Percentiles rank a stretch among this genome's conserved stretches.
Evolutionary conservation across 2,113 vertebrate genomes (phyloP).

Genomic region (Crocuta crocuta): DNA sequence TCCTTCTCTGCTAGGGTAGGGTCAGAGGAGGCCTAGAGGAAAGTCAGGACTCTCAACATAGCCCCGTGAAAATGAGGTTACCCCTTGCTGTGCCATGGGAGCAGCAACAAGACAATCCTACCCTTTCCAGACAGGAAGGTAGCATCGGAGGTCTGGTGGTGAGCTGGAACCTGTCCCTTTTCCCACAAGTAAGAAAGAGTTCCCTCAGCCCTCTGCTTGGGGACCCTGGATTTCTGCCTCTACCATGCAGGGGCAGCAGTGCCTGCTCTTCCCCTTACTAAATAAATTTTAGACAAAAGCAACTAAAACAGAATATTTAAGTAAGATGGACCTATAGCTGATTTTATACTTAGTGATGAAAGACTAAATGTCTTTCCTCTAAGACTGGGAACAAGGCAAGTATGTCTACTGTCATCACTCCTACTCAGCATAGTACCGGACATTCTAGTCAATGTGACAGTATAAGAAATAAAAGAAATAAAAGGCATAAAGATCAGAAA

Average conservation of each 20-base stretch:
- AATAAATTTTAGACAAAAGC: background rate
- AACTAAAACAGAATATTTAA: constrained; percentile 21
- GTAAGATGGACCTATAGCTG: background rate
- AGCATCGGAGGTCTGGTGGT: background rate
- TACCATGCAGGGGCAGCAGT: background rate
- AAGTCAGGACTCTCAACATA: background rate
- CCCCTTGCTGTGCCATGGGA: background rate
- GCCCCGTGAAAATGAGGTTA: background rate
- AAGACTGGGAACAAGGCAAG: background rate
- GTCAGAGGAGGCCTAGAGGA: background rate
- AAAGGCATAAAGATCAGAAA: background rate
- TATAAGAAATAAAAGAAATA: background rate
- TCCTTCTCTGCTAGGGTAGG: background rate
- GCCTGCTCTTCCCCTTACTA: background rate
- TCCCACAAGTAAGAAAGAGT: background rate
- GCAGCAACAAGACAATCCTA: background rate
- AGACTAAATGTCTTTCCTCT: background rate
- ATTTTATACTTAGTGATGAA: background rate
- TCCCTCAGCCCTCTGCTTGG: background rate
- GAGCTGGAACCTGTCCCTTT: background rate
- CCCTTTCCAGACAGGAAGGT: background rate
- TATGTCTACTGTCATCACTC: background rate
- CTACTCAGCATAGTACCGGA: background rate
- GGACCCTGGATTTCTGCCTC: background rate
- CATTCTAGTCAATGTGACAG: background rate